Evolutionary conservation across 2,113 vertebrate genomes (phyloP), one percentile per base, ranked within the genome.

Genomic region (Murina feae): DNA sequence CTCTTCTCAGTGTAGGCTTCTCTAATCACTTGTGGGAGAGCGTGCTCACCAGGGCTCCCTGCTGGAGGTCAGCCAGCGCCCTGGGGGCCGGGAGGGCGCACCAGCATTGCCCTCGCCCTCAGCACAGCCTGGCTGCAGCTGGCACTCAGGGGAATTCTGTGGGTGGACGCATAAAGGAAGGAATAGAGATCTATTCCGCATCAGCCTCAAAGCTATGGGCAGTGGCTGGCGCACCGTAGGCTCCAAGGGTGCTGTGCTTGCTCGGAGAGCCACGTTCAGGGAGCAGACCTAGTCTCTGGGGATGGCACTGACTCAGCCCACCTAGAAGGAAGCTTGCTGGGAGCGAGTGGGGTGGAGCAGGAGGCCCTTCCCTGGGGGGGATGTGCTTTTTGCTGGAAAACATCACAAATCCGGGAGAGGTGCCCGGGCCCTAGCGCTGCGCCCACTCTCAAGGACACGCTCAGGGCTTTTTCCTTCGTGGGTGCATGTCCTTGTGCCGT

Each of bases 101-200:
- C 6, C 10, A 6, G 4, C 14, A 1, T 4, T n/a, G 17, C 20
- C 49, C 42, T 18, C 6, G 12, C 4, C 0, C 10, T 82, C 32
- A 65, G 53, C 39, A 2, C 0, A 30, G 53, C 5, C 37, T 9
- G 55, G 11, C 89, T n/a, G 13, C 20, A 3, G 42, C 5, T 0
- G 25, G 25, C 32, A 14, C n/a, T 87, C 35, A 9, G 2, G 25
- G 28, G 23, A 4, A 37, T 16, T 58, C 85, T 42, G 10, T 49
- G 30, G 1, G 76, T 23, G 44, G 20, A 11, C 4, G 4, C 37
- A 65, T 49, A 2, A 42, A 42, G 75, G 71, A 47, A 44, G 32
- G 60, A 21, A 32, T n/a, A n/a, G n/a, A n/a, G n/a, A n/a, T n/a
- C n/a, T n/a, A n/a, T n/a, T n/a, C n/a, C n/a, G n/a, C n/a, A n/a